These are phyloP conservation scores for Galago senegalensis DNA, from an alignment of 2,797 vertebrate species.

Conservation along the genomic window DNA sequence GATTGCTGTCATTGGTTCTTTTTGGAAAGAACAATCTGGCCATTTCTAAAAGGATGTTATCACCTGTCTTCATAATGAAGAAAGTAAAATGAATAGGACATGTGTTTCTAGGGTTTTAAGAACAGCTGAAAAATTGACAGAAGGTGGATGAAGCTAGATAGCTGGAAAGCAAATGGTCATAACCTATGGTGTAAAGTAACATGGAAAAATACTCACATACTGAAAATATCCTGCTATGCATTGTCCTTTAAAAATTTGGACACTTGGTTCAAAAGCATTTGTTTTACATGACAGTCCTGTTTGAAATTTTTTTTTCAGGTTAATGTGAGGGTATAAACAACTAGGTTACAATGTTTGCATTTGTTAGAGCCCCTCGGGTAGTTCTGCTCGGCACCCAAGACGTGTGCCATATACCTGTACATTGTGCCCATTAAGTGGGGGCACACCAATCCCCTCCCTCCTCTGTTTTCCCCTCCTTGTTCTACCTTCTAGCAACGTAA, in stretches of 20 bases:
- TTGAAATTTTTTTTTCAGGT: too few species aligned
- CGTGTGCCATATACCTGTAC: too few species aligned
- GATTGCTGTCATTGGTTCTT: conserved; percentile 6
- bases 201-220: background rate
- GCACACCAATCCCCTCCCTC: too few species aligned
- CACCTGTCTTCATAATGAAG: conserved; percentile 21
- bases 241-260: background rate
- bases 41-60: conserved; percentile 58
- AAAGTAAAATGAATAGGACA: conserved; percentile 50
- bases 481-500: too few species aligned
- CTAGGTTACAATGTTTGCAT: too few species aligned
- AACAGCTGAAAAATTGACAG: background rate
- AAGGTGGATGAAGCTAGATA: conserved; percentile 29
- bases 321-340: too few species aligned
- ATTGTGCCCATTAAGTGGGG: too few species aligned
- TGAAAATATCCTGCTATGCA: background rate
- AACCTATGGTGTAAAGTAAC: background rate
- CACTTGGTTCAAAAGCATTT: background rate
- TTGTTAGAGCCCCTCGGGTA: too few species aligned
- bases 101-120: background rate
- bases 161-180: background rate
- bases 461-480: too few species aligned
- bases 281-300: background rate
- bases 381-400: too few species aligned
- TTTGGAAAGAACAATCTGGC: conserved; percentile 30